Evolutionary conservation across 2,888 invertebrate species (phyloP), one percentile per base, ranked within the genome.

Genomic region (Pseudococcus viburni): DNA sequence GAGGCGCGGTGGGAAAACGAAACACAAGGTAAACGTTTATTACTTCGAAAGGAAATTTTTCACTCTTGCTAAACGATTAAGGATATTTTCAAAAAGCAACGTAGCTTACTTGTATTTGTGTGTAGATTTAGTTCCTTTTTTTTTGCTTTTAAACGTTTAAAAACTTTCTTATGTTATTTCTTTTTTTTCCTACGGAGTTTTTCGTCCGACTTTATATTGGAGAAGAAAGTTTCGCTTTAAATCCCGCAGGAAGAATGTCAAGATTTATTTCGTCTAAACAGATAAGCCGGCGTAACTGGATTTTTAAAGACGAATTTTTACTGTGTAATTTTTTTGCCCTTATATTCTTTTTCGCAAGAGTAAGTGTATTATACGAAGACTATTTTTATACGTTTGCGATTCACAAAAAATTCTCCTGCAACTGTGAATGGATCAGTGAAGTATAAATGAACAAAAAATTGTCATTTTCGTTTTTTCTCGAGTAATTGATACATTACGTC

Each of bases 201-300:
- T 33, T 73, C 73, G 39, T 73, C 33, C 33, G 73, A 73, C 73
- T 39, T 73, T 73, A 73, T 73, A 33, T 73, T 73, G 73, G 73
- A 42, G 42, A 73, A 33, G 26, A 73, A 73, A 73, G 73, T 73
- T 73, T 73, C 33, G 73, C 73, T 33, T 73, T 73, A 73, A 73
- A 73, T 73, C 73, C 73, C 73, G 33, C 33, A 73, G 73, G 73
- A 73, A 73, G 73, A 73, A 73, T 73, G 73, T 73, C 73, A 73
- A 73, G 73, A 73, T 73, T 73, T 73, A 73, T 73, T 73, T 73
- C 33, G 73, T 73, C 73, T 33, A 73, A 73, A 73, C 33, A 39
- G 73, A 73, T 73, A 73, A 73, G 33, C 73, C 73, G 73, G 7
- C 17, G 73, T 73, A 33, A 73, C 73, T 73, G 73, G 73, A 73